Conservation (phyloP, 2,797 vertebrate species). For the Sebastes hubbsi region DNA sequence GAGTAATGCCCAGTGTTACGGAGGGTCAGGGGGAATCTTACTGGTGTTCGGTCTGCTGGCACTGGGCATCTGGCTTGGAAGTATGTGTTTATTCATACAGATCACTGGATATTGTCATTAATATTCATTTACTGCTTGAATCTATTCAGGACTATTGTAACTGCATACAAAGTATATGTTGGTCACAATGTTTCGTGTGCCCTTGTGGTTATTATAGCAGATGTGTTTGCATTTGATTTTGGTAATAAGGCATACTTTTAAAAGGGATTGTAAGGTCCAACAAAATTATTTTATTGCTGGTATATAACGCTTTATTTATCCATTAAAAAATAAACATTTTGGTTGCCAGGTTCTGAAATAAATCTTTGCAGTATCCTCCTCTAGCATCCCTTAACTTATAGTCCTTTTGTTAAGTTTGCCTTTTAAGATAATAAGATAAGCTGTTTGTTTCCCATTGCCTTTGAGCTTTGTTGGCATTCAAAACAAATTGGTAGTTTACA, state of each 20-base stretch:
- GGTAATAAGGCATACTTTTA: not conserved
- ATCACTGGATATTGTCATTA: not conserved
- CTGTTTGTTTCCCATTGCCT: not conserved
- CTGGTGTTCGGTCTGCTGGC: constrained; percentile 64
- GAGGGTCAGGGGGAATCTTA: constrained; percentile 48
- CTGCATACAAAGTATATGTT: not conserved
- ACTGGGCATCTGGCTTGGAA: constrained; percentile 79
- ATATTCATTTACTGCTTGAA: not conserved
- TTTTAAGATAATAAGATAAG: not conserved
- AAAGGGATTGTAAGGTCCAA: not conserved
- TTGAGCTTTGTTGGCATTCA: not conserved
- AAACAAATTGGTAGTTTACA: not conserved
- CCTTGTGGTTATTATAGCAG: not conserved
- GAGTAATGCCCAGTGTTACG: constrained; percentile 42
- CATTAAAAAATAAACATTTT: not conserved
- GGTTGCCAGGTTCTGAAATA: not conserved
- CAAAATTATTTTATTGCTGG: not conserved
- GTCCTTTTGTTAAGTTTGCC: not conserved
- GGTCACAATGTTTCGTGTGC: not conserved
- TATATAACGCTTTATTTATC: not conserved
- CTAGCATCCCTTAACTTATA: not conserved
- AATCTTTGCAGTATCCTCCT: not conserved
- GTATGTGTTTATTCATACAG: constrained; percentile 51
- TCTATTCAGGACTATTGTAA: not conserved
- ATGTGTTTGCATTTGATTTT: not conserved